phyloP scores from a whole-genome alignment of 2,113 vertebrate species.

The Silurus glanis region DNA sequence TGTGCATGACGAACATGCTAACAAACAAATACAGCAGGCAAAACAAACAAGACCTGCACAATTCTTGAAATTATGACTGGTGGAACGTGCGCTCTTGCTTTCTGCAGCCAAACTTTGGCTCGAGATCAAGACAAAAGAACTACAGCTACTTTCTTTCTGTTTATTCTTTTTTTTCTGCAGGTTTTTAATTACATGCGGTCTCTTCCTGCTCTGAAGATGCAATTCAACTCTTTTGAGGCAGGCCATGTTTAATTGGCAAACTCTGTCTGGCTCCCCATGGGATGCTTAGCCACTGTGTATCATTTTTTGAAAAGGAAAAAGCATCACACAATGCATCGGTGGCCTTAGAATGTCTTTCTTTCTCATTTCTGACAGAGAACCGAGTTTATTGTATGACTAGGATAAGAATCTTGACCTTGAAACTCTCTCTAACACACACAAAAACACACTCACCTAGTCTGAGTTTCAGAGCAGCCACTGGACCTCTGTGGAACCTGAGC shows the following conservation, averaged over 20 bases:
- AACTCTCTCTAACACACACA: background rate
- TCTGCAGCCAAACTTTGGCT: conserved; percentile 78
- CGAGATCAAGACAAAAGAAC: conserved; percentile 70
- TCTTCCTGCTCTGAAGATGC: conserved; percentile 69
- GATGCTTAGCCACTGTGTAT: conserved; percentile 70
- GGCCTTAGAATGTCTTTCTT: conserved; percentile 50
- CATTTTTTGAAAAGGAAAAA: conserved; percentile 68
- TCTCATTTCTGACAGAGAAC: background rate
- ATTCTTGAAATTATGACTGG: conserved; percentile 66
- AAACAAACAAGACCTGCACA: conserved; percentile 41
- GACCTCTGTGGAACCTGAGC: conserved; percentile 83
- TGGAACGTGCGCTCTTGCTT: conserved; percentile 69
- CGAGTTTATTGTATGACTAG: background rate
- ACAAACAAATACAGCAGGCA: conserved; percentile 38
- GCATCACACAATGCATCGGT: conserved; percentile 73
- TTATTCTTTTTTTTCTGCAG: conserved; percentile 38
- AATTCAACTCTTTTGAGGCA: conserved; percentile 64
- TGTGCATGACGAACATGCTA: conserved; percentile 59
- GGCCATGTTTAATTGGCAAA: conserved; percentile 72
- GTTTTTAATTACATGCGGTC: conserved; percentile 60
- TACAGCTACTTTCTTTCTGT: conserved; percentile 58
- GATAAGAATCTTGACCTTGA: background rate
- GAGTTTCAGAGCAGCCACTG: conserved; percentile 82
- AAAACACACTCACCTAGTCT: conserved; percentile 78
- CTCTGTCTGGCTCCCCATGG: conserved; percentile 71